Percentiles rank a stretch among this genome's conserved stretches.
Conservation (phyloP, 1,140 invertebrate species). For the Schlechtendalia chinensis region DNA sequence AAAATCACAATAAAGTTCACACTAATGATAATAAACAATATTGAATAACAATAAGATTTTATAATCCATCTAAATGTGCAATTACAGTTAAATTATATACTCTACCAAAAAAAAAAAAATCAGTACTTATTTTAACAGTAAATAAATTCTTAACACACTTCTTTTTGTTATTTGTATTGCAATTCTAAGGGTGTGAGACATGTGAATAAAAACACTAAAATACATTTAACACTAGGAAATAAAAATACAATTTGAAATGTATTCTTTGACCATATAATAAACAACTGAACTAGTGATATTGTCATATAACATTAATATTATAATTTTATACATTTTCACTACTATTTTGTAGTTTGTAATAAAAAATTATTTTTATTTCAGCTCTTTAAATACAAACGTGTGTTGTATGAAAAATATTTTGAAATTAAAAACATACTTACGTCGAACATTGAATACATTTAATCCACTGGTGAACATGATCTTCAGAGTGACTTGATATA, state of each 20-base stretch:
- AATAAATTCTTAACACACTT: neutral
- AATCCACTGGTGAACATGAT: slow-evolving; percentile 65
- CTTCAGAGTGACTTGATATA: slow-evolving; percentile 65
- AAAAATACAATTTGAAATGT: slow-evolving; percentile 10
- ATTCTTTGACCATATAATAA: neutral
- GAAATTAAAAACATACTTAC: slow-evolving; percentile 52
- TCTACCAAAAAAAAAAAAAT: neutral
- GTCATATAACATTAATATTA: neutral
- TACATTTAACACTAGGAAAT: neutral
- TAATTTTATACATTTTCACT: neutral
- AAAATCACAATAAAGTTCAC: too few species aligned
- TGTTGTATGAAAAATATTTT: neutral
- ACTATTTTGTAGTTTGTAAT: neutral
- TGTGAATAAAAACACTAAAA: too few species aligned
- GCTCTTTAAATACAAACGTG: neutral
- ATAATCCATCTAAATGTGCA: neutral
- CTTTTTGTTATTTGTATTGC: neutral
- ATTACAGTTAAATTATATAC: neutral
- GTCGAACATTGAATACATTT: slow-evolving; percentile 60
- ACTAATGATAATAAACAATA: neutral
- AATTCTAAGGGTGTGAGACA: too few species aligned
- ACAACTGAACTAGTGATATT: neutral
- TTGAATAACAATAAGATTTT: neutral
- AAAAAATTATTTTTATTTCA: neutral
- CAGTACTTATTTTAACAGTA: neutral